Evolutionary conservation across 2,797 vertebrate species (phyloP), one percentile per base, ranked within the genome.

Genomic region (Emydoidea blandingii): DNA sequence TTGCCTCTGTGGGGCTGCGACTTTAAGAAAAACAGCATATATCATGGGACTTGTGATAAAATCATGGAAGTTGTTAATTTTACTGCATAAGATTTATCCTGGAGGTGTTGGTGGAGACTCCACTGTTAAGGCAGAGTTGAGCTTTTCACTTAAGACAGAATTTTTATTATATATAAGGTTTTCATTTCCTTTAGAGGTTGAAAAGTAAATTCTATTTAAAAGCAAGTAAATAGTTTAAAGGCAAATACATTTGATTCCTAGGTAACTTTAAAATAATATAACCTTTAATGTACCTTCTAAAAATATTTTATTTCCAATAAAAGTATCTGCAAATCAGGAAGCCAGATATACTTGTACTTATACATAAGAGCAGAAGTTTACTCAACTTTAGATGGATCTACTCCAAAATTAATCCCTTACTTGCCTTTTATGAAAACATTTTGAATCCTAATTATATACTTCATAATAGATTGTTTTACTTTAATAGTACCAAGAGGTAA

Each of bases 201-300:
- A 89, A 89, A 50, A 89, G 37, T 80, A 91, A 89, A 93, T 86
- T 81, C 79, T 86, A 86, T 72, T 59, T 62, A 94, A 92, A 93
- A 81, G 2, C 53, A 79, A 79, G 31, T 80, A 85, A 91, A 88
- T 34, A 85, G 87, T 31, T 27, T 2, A 95, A 49, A 87, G 19
- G 27, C 10, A 91, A 91, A 93, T 78, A 23, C 11, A 5, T 47
- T 23, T 83, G 80, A 88, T 12, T 3, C 27, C 7, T 78, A 74
- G 14, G 12, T 56, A 86, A 86, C 54, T 88, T 86, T 80, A 93
- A 86, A 54, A 85, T 0, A 0, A 34, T 54, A 14, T 16, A 12
- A 15, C 12, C 25, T 84, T 21, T 50, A 79, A 47, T 0, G 0
- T 52, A 81, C 54, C 85, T 41, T 11, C 83, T 50, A 44, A 81